Evolutionary conservation across 2,797 vertebrate genomes (phyloP).

Genomic region (Sebastes elongatus): DNA sequence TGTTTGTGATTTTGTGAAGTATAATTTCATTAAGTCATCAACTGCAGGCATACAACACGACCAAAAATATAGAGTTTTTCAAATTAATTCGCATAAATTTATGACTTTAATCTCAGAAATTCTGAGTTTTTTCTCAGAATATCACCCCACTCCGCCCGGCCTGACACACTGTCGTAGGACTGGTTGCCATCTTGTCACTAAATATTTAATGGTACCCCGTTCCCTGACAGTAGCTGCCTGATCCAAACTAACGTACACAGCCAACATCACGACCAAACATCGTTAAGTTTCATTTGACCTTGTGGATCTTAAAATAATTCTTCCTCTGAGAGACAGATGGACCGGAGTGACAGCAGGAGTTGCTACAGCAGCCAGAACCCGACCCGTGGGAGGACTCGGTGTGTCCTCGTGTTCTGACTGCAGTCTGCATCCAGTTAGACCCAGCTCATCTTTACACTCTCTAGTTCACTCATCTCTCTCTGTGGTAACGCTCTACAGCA

Average conservation of each 20-base stretch:
- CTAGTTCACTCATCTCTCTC: constrained; percentile 45
- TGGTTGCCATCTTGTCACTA: too few relatives aligned
- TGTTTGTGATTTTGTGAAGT: too few relatives aligned
- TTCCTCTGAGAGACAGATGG: background rate
- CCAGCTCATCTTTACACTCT: constrained; percentile 30
- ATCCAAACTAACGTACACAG: background rate
- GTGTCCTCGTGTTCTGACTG: constrained; percentile 3
- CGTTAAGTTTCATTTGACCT: background rate
- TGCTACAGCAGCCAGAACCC: background rate
- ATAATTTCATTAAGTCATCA: too few relatives aligned
- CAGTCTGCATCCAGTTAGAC: background rate
- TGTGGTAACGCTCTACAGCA: constrained; percentile 12
- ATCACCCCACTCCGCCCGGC: too few relatives aligned
- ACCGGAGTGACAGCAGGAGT: background rate
- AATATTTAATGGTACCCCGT: too few relatives aligned
- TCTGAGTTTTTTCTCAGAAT: too few relatives aligned
- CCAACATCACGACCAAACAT: background rate
- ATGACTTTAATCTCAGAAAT: too few relatives aligned
- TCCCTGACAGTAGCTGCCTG: too few relatives aligned
- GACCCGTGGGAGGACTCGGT: background rate
- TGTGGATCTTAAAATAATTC: background rate
- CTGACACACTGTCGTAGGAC: too few relatives aligned
- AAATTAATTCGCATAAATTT: too few relatives aligned
- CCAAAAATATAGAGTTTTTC: too few relatives aligned
- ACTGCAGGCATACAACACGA: too few relatives aligned